Evolutionary conservation across 2,888 invertebrate species (phyloP), one percentile per base, ranked within the genome.

Genomic region (Agrenia bidenticulata): DNA sequence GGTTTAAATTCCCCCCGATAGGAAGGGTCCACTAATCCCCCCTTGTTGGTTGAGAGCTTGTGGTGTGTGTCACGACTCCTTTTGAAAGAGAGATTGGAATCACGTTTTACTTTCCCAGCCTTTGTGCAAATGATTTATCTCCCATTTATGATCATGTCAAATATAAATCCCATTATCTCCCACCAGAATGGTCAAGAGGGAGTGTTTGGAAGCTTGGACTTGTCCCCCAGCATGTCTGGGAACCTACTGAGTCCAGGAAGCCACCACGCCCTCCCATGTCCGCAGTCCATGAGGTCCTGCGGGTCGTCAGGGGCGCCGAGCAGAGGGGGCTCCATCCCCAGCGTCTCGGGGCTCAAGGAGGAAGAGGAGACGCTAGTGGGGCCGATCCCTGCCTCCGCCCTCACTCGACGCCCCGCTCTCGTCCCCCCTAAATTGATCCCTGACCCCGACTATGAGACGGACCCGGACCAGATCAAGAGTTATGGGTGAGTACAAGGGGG

Each of bases 381-480:
- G 19, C 78, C 77, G 2, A 81, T 81, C 1, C 80, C 81, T 2
- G 79, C 80, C 7, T 79, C 80, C 2, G 79, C 79, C 2, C 77
- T 81, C 49, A 79, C 79, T 39, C 68, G 81, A 5, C 72, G 81
- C 49, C 77, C 80, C 24, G 81, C 81, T 2, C 77, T 81, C 0
- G 80, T 81, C 7, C 81, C 81, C 7, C 80, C 81, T 4, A 81
- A 81, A 72, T 77, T 81, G 17, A 71, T 77, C n/a, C 72, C 78
- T 0, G 76, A 77, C 58, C 74, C 67, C 5, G 77, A 78, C 63
- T 77, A 76, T 41, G 73, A 70, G 26, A 76, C 77, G 54, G 77
- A 77, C 37, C 32, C 32, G 4, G 32, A 32, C 32, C 32, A 4
- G 32, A 32, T 32, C 11, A 32, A 11, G 32, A 4, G 32, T 7